Conservation (phyloP, 2,888 invertebrate species). For the Salpingus planirostris region DNA sequence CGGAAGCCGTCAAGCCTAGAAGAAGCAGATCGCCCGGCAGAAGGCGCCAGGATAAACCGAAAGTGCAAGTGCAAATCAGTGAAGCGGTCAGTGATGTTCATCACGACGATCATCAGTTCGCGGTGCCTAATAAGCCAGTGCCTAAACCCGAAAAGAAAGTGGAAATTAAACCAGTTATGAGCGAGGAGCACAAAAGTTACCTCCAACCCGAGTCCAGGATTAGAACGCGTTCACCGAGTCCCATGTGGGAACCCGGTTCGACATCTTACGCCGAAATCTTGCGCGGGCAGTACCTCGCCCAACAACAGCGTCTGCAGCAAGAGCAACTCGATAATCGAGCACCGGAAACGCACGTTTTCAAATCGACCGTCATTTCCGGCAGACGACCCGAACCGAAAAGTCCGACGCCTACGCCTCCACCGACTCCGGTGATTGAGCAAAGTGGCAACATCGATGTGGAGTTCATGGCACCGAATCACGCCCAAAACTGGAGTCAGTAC, state of each 20-base stretch:
- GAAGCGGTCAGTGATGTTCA: background rate
- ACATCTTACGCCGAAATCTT: slow-evolving; percentile 75
- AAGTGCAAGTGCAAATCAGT: background rate
- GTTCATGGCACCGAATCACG: no score
- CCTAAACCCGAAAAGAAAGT: slow-evolving; percentile 2
- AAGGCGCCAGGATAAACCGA: no score
- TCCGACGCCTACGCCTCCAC: no score
- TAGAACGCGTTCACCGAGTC: slow-evolving; percentile 55
- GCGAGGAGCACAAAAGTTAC: background rate
- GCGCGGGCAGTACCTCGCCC: slow-evolving; percentile 45
- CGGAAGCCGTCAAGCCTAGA: background rate
- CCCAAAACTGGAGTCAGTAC: slow-evolving; percentile 26
- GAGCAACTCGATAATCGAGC: no score
- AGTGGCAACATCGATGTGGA: no score
- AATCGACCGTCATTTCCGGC: no score
- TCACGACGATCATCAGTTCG: background rate
- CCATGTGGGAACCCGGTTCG: slow-evolving; percentile 65
- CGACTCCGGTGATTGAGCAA: no score
- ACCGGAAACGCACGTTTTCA: no score
- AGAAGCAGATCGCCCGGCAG: no score
- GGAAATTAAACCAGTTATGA: background rate
- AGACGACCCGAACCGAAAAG: no score
- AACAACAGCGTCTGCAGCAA: slow-evolving; percentile 9
- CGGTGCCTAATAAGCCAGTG: background rate
- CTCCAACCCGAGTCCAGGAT: slow-evolving; percentile 26